phyloP scores from a whole-genome alignment of 2,888 invertebrate species.

The Ormyrus rosae region DNA sequence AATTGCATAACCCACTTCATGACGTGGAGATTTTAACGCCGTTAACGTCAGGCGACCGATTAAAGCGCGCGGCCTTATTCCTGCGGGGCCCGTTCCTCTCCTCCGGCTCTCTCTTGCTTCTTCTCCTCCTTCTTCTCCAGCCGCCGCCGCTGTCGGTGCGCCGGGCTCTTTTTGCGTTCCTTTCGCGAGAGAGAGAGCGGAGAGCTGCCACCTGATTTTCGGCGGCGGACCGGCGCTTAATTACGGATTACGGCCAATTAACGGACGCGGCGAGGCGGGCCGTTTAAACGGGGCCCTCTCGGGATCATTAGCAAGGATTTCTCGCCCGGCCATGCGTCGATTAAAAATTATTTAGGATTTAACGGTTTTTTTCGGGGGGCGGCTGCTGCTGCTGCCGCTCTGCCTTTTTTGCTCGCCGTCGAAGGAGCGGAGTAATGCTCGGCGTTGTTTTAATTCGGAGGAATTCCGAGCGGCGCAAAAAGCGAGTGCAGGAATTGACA shows the following conservation, averaged over 20 bases:
- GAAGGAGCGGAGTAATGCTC: background rate
- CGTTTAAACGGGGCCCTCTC: constrained; percentile 1
- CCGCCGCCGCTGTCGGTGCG: background rate
- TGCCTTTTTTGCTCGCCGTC: background rate
- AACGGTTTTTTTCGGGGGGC: constrained; percentile 24
- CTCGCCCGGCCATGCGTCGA: background rate
- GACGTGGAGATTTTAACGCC: constrained; percentile 53
- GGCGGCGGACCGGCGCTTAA: constrained; percentile 52
- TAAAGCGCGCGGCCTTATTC: no score
- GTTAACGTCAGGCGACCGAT: constrained; percentile 46
- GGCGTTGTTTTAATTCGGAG: background rate
- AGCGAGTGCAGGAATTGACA: no score
- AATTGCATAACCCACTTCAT: constrained; percentile 57
- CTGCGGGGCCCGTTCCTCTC: background rate
- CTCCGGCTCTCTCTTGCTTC: constrained; percentile 9
- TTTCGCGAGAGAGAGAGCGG: constrained; percentile 33
- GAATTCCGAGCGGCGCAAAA: no score
- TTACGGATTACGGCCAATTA: constrained; percentile 58
- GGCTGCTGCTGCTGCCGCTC: background rate
- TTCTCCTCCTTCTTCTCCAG: constrained; percentile 16
- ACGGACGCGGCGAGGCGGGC: background rate
- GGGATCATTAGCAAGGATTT: constrained; percentile 19
- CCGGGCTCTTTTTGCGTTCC: constrained; percentile 37
- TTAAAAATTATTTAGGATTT: constrained; percentile 49
- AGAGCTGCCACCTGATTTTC: constrained; percentile 42